Conservation (phyloP, 2,113 vertebrate species). For the Syngnathus floridae region DNA sequence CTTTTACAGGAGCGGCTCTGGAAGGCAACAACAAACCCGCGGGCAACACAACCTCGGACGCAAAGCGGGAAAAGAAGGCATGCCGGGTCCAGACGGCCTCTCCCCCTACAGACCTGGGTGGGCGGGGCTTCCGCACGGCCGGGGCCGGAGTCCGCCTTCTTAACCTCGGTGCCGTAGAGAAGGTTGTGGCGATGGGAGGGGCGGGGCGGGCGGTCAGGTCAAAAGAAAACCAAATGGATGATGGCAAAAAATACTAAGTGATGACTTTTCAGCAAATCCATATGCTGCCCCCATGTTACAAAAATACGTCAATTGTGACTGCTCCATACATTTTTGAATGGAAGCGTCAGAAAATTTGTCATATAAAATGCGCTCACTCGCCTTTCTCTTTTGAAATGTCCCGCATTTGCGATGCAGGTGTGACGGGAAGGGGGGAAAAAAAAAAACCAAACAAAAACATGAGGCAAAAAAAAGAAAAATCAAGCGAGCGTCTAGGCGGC, state of each 20-base stretch:
- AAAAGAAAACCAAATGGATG: conserved; percentile 73
- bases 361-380: too few species aligned
- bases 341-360: too few species aligned
- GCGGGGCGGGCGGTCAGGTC: conserved; percentile 22
- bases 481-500: conserved; percentile 55
- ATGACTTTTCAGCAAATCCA: too few species aligned
- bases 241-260: conserved; percentile 52
- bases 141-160: conserved; percentile 67
- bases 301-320: neutral
- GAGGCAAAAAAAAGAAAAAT: neutral
- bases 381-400: too few species aligned
- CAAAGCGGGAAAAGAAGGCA: conserved; percentile 23
- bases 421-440: neutral
- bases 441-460: neutral
- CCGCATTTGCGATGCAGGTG: too few species aligned
- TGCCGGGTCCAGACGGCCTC: conserved; percentile 47
- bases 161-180: conserved; percentile 67
- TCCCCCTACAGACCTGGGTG: conserved; percentile 77
- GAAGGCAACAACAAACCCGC: conserved; percentile 8
- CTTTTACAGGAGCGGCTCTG: conserved; percentile 8
- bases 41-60: neutral
- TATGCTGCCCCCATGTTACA: neutral
- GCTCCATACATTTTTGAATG: too few species aligned
- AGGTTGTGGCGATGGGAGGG: conserved; percentile 52
- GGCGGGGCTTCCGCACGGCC: conserved; percentile 50